Base-by-base conservation (phyloP, 2,888 invertebrate species). In the Empis stercorea region DNA sequence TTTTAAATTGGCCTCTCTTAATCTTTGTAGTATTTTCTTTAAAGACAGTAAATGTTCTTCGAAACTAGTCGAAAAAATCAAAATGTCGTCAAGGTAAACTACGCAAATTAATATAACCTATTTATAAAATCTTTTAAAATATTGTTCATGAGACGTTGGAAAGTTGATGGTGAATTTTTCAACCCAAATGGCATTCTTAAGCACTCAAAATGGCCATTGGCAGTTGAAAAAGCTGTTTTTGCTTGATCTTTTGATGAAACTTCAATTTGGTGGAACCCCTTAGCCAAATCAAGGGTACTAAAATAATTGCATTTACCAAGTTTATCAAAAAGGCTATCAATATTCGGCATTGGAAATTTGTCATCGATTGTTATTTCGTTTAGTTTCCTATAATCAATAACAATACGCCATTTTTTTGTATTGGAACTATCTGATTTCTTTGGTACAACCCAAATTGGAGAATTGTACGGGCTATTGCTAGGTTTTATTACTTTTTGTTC, bases 151-250 rank as follows among this genome's bases (percentile, higher is more conserved):
- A 48, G 13, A 6, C 46, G 23, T 34, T 51, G 49, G 30, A 48
- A 51, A 1, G 51, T 48, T 4, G 44, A 30, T 2, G 48, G 48
- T 10, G 43, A 44, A 27, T 46, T 45, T 10, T 47, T 47, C n/a
- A 44, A 39, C 3, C 46, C n/a, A n/a, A n/a, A n/a, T n/a, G n/a
- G n/a, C 49, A 51, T 49, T 15, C 47, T 43, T 10, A 49, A n/a
- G 27, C 44, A 52, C 37, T 52, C 48, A 34, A 48, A 52, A 6
- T 47, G 37, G 9, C 47, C 48, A 1, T n/a, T 15, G 11, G 48
- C 46, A 11, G 48, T 51, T 9, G 46, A 46, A 42, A 50, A 48
- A 2, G 52, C 50, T 13, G 48, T 52, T 44, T 52, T 51, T 32
- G 44, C 38, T 13, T 43, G 49, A 37, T 51, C 51, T 36, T 20